Evolutionary conservation across 2,888 invertebrate species (phyloP), one percentile per base, ranked within the genome.

Genomic region (Cephus sareptanus): DNA sequence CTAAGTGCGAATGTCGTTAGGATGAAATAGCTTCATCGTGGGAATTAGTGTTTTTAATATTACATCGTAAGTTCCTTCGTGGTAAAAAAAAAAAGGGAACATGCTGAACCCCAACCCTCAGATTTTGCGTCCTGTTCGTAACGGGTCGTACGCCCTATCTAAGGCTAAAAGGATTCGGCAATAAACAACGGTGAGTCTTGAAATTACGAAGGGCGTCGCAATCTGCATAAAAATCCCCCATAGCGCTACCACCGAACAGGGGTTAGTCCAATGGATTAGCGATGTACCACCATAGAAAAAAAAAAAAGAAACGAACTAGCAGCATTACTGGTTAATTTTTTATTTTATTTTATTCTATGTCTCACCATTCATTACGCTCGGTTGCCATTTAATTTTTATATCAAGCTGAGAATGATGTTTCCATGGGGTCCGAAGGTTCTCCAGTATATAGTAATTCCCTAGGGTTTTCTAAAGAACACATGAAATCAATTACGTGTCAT

Each of bases 161-260:
- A 77, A 83, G 84, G 88, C 89, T 91, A 91, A 91, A 91, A 91
- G 91, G 91, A 90, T 91, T 91, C 85, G 87, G 87, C 89, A 88
- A 91, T 91, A 91, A 91, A 91, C 88, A 88, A 89, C 87, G 84
- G 81, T 84, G 86, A 88, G 84, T 85, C 87, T 83, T 79, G 81
- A 88, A 89, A 91, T 90, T 90, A 90, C 86, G 82, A 75, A 80
- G 80, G 73, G 82, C 79, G 80, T 81, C 77, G 83, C 83, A 86
- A 86, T 86, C 84, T 87, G 85, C 86, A 87, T 87, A 84, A 86
- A 87, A 86, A 83, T 81, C 81, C 86, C 85, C 85, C 80, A 70
- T 30, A 33, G 79, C 76, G 79, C 83, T 68, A 56, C 74, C 31
- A 37, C 73, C 69, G 30, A n/a, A 68, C 70, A 34, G 73, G 82